phyloP scores from a whole-genome alignment of 2,113 vertebrate genomes.

The Pelecanoides urinatrix region DNA sequence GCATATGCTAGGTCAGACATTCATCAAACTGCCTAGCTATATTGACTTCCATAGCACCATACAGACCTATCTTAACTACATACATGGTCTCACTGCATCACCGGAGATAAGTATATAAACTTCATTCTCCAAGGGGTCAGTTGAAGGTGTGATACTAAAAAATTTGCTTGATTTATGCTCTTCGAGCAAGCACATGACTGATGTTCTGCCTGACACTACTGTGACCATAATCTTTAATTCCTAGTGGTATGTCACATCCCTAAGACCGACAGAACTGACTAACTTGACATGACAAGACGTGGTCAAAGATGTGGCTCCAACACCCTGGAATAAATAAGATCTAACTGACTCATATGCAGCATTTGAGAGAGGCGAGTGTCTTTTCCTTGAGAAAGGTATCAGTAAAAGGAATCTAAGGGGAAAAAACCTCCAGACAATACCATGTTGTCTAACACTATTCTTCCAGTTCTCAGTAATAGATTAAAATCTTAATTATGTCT shows the following conservation, averaged over 20 bases:
- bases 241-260: not conserved
- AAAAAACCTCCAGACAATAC: not conserved
- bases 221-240: not conserved
- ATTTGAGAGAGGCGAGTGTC: not conserved
- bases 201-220: not conserved
- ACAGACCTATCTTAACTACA: not conserved
- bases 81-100: not conserved
- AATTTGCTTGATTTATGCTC: not conserved
- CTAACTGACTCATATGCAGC: not conserved
- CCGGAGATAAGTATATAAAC: not conserved
- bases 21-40: not conserved
- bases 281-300: not conserved
- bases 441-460: not conserved
- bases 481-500: not conserved
- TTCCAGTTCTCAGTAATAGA: not conserved
- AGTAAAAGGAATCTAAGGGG: not conserved
- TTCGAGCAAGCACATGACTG: not conserved
- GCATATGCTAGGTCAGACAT: not conserved
- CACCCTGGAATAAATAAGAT: not conserved
- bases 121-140: not conserved
- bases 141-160: not conserved
- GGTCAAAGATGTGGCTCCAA: not conserved
- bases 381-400: not conserved
- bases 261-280: not conserved
- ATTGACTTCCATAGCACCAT: not conserved